Evolutionary conservation across 2,888 invertebrate genomes (phyloP).

Genomic region (Tipula vernalis): DNA sequence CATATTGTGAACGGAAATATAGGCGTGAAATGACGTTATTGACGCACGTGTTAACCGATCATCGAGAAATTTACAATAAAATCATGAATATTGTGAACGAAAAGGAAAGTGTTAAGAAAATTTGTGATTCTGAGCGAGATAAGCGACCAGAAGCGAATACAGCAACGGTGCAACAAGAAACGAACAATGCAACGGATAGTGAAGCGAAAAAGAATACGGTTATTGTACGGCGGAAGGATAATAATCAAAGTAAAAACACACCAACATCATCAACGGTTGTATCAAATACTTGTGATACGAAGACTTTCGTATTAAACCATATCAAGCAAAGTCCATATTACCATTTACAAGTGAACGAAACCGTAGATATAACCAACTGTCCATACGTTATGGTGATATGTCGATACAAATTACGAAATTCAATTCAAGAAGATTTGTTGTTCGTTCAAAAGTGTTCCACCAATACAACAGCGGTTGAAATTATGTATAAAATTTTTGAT

Average conservation of each 20-base stretch:
- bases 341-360: background rate
- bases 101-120: background rate
- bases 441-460: background rate
- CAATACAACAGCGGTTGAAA: background rate
- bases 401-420: background rate
- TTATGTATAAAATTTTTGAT: background rate
- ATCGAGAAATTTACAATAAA: background rate
- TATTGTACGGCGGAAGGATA: background rate
- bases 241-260: background rate
- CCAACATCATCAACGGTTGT: background rate
- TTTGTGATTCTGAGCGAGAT: background rate
- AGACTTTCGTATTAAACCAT: background rate
- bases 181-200: background rate
- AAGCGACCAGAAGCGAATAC: background rate
- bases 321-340: background rate
- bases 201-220: background rate
- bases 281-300: background rate
- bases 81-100: background rate
- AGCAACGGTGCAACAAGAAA: background rate
- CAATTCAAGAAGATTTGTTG: background rate
- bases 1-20: background rate
- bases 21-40: background rate
- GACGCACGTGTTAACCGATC: background rate
- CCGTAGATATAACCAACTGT: background rate
- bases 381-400: background rate